phyloP scores from a whole-genome alignment of 2,797 vertebrate species.

The Chromobotia macracanthus region DNA sequence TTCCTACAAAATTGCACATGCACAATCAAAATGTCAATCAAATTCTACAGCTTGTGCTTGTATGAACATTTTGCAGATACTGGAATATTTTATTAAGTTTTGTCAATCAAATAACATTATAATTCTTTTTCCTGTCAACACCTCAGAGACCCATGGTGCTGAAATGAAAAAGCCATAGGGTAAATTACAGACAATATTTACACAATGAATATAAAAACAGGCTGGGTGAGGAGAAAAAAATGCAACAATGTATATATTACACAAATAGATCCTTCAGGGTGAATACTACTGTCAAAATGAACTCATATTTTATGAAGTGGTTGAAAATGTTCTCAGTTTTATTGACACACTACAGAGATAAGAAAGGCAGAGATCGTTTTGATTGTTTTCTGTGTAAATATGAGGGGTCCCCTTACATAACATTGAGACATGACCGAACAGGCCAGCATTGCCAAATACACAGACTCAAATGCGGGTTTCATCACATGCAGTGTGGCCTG shows the following conservation, averaged over 20 bases:
- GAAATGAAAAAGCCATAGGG: neutral
- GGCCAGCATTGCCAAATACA: constrained; percentile 20
- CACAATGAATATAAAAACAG: constrained; percentile 1
- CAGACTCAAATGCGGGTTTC: constrained; percentile 18
- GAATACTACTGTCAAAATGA: constrained; percentile 4
- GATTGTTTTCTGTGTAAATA: constrained; percentile 41
- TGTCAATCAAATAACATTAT: neutral
- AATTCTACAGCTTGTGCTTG: neutral
- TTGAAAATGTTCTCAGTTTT: neutral
- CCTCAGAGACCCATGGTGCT: no score
- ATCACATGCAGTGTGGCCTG: neutral
- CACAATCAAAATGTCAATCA: neutral
- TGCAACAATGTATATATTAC: neutral
- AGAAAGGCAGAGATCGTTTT: constrained; percentile 25
- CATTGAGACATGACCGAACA: constrained; percentile 36
- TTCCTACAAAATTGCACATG: neutral
- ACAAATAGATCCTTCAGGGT: neutral
- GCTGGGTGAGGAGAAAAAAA: neutral
- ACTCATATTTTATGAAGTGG: constrained; percentile 3
- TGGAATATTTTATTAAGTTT: neutral
- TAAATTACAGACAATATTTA: constrained; percentile 12
- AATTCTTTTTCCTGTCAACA: no score
- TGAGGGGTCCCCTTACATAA: constrained; percentile 21
- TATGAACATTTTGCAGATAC: neutral
- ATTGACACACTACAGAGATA: constrained; percentile 26